Percentiles rank a stretch among this genome's conserved stretches.
phyloP scores from a whole-genome alignment of 2,113 vertebrate species.

The Centropristis striata region DNA sequence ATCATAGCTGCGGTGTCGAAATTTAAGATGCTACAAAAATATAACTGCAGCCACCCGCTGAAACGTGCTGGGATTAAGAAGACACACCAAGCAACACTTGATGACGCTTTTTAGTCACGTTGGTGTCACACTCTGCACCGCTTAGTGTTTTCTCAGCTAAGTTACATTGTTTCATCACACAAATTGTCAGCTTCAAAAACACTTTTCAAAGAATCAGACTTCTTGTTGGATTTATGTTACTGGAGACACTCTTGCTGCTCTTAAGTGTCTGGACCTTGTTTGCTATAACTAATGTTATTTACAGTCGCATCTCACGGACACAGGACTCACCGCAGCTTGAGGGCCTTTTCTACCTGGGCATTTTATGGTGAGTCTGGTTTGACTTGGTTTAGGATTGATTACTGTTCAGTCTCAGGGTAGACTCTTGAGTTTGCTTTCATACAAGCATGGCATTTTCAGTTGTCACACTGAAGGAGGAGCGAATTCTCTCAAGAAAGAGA shows the following conservation, averaged over 20 bases:
- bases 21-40: not conserved
- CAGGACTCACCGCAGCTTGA: conserved; percentile 28
- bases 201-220: conserved; percentile 12
- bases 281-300: conserved; percentile 28
- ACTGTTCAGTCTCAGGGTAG: conserved; percentile 24
- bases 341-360: not conserved
- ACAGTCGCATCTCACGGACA: not conserved
- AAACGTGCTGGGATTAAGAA: conserved; percentile 14
- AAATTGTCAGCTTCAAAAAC: conserved; percentile 26
- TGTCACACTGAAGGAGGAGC: conserved; percentile 7
- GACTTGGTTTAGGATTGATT: conserved; percentile 15
- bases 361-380: conserved; percentile 24
- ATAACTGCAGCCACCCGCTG: conserved; percentile 8
- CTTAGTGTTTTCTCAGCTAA: conserved; percentile 24
- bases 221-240: not conserved
- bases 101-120: conserved; percentile 30
- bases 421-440: conserved; percentile 28
- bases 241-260: conserved; percentile 14
- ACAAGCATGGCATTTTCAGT: conserved; percentile 33
- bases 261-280: conserved; percentile 16
- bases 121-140: conserved; percentile 17
- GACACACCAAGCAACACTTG: conserved; percentile 30
- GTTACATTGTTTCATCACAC: conserved; percentile 11
- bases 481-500: not conserved
- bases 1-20: not conserved